Conservation (phyloP, 2,797 vertebrate species). For the Sebastes minor region DNA sequence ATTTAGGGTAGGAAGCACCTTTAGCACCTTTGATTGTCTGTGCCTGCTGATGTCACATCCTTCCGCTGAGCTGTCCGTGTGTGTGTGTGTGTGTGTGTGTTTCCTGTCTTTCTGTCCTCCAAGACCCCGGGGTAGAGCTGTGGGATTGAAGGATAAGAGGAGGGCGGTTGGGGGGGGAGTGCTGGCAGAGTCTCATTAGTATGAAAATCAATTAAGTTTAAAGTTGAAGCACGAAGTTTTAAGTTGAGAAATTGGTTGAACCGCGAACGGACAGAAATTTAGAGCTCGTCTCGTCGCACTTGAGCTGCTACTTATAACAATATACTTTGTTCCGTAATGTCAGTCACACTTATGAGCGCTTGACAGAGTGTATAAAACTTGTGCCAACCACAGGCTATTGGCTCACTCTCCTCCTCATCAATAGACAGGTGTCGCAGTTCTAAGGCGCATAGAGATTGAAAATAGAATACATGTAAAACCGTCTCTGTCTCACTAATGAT, state of each 20-base stretch:
- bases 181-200: constrained; percentile 44
- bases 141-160: constrained; percentile 32
- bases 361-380: constrained; percentile 56
- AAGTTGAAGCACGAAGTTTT: constrained; percentile 44
- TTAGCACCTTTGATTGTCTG: constrained; percentile 94
- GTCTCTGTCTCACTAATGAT: constrained; percentile 77
- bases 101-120: constrained; percentile 90
- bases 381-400: constrained; percentile 59
- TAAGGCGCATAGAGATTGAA: constrained; percentile 66
- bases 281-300: constrained; percentile 19
- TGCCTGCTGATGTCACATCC: constrained; percentile 92
- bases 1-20: constrained; percentile 94
- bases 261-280: constrained; percentile 9
- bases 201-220: constrained; percentile 57
- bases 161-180: background rate
- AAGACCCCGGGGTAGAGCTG: constrained; percentile 37
- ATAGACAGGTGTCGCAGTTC: constrained; percentile 72
- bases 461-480: constrained; percentile 76
- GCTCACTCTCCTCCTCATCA: constrained; percentile 67
- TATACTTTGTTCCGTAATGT: constrained; percentile 49
- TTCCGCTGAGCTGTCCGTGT: constrained; percentile 75
- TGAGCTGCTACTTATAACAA: constrained; percentile 41
- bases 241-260: constrained; percentile 42
- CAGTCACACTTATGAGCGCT: constrained; percentile 53
- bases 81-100: constrained; percentile 78